Percentiles rank a stretch among this genome's conserved stretches.
Evolutionary conservation across 2,113 vertebrate genomes (phyloP).

Genomic region (Passer domesticus): DNA sequence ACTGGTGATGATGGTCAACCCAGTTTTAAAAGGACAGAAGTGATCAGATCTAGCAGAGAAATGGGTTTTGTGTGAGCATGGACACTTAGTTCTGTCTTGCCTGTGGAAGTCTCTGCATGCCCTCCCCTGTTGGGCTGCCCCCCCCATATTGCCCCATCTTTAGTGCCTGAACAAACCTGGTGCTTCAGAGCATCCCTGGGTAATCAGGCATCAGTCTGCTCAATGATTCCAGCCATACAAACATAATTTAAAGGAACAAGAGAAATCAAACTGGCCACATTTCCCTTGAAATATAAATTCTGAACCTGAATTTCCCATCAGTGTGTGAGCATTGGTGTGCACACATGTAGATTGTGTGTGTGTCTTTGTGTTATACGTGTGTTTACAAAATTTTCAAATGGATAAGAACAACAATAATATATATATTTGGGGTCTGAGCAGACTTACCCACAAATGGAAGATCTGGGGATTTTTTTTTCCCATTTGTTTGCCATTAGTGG

Average conservation of each 20-base stretch:
- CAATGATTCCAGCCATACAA: not conserved
- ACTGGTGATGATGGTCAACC: not conserved
- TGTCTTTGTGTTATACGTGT: not conserved
- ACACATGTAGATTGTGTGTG: accelerated
- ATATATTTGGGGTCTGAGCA: not conserved
- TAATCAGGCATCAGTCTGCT: not conserved
- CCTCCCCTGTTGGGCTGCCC: accelerated
- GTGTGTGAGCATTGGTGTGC: accelerated
- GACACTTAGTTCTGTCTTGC: not conserved
- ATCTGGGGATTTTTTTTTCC: not conserved
- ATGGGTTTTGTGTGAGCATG: not conserved
- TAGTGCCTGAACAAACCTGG: not conserved
- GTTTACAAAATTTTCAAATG: not conserved
- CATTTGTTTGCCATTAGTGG: not conserved
- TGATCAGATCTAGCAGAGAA: not conserved
- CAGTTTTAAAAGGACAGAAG: not conserved
- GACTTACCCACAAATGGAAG: not conserved
- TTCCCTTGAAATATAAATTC: not conserved
- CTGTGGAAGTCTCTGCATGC: not conserved
- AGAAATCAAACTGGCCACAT: not conserved
- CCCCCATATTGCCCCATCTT: not conserved
- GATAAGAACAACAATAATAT: not conserved
- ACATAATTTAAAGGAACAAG: not conserved
- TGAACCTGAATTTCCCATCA: not conserved
- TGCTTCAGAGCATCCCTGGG: not conserved